phyloP scores from a whole-genome alignment of 1,140 invertebrate genomes.

The Lysiphlebus fabarum region DNA sequence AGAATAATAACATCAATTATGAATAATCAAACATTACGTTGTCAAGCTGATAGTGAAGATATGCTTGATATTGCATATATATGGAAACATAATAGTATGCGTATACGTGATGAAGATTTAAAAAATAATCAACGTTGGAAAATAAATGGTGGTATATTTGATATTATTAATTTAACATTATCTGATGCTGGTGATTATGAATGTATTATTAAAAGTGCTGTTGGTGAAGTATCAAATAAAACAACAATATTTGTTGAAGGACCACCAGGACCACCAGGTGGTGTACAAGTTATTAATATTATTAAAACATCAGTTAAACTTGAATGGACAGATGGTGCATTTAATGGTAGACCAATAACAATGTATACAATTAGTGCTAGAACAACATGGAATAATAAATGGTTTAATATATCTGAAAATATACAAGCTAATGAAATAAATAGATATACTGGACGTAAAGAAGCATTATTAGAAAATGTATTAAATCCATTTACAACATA shows the following conservation, averaged over 20 bases:
- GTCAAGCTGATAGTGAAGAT: slow-evolving; percentile 75
- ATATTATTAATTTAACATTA: slow-evolving; percentile 78
- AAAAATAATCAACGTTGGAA: slow-evolving; percentile 46
- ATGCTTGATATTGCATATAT: slow-evolving; percentile 84
- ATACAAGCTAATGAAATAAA: slow-evolving; percentile 60
- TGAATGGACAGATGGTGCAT: slow-evolving; percentile 86
- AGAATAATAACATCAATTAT: slow-evolving; percentile 67
- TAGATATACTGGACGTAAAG: slow-evolving; percentile 70
- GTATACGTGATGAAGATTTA: slow-evolving; percentile 67
- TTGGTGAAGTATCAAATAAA: slow-evolving; percentile 72
- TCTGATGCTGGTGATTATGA: slow-evolving; percentile 85
- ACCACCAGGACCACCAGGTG: slow-evolving; percentile 80
- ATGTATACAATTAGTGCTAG: slow-evolving; percentile 77
- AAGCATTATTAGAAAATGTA: slow-evolving; percentile 65
- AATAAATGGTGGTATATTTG: slow-evolving; percentile 70
- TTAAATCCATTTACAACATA: slow-evolving; percentile 86
- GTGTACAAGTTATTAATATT: slow-evolving; percentile 72
- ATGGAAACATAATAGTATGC: slow-evolving; percentile 85
- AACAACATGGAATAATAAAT: slow-evolving; percentile 83
- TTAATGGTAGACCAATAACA: slow-evolving; percentile 73
- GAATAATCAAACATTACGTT: slow-evolving; percentile 71
- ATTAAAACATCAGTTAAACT: slow-evolving; percentile 73
- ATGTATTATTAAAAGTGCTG: slow-evolving; percentile 83
- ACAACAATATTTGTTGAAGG: slow-evolving; percentile 75
- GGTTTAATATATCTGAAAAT: slow-evolving; percentile 70